Evolutionary conservation across 2,113 vertebrate species (phyloP).

Genomic region (Aegithalos caudatus): DNA sequence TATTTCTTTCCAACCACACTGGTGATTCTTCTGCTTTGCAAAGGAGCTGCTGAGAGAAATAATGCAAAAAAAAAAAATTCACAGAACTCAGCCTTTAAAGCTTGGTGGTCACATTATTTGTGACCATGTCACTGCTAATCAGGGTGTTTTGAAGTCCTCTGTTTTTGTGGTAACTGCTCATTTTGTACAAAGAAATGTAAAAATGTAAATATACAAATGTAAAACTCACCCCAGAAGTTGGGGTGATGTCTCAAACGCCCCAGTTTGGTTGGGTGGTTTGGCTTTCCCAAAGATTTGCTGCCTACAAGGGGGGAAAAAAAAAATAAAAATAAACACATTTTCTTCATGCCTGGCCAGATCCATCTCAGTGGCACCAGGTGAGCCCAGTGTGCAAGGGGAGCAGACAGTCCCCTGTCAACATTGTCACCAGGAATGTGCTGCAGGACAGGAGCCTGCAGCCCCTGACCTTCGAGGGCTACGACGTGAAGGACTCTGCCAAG

Average conservation of each 20-base stretch:
- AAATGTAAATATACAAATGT: neutral
- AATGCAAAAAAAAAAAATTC: neutral
- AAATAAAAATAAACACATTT: rapidly evolving
- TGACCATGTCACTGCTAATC: neutral
- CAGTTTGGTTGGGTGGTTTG: neutral
- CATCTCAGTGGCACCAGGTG: slow-evolving; percentile 64
- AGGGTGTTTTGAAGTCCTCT: neutral
- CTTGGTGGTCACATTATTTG: rapidly evolving
- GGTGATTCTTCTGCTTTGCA: neutral
- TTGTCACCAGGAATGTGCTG: slow-evolving; percentile 69
- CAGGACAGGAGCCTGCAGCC: slow-evolving; percentile 51
- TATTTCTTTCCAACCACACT: neutral
- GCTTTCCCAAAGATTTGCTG: neutral
- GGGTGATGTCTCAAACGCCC: neutral
- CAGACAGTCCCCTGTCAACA: slow-evolving; percentile 86
- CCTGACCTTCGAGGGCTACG: slow-evolving; percentile 78
- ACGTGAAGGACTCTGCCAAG: neutral
- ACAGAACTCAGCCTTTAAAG: neutral
- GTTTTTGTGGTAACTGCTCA: neutral
- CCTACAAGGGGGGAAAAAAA: no score
- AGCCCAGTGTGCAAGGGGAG: slow-evolving; percentile 53
- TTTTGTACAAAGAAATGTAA: neutral
- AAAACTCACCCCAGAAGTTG: neutral
- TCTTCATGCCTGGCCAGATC: slow-evolving; percentile 61
- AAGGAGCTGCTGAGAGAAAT: neutral